phyloP scores from a whole-genome alignment of 2,888 invertebrate genomes.

The Pseudolycoriella hygida region DNA sequence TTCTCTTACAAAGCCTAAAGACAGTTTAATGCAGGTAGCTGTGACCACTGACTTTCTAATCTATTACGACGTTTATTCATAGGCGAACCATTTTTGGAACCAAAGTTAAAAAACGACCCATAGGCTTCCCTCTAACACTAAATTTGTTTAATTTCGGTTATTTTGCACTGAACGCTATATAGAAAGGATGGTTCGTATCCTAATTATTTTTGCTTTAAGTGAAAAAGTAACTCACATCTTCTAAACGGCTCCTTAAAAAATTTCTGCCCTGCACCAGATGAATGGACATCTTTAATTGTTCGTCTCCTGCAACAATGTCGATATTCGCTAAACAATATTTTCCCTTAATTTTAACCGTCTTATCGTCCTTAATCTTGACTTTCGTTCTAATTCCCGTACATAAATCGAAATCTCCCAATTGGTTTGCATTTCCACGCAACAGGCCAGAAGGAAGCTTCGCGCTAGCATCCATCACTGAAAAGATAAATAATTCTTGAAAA shows the following conservation, averaged over 20 bases:
- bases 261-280: conserved; percentile 45
- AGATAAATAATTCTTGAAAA: too few relatives aligned
- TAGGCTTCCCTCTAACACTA: too few relatives aligned
- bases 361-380: conserved; percentile 33
- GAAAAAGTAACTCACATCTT: neutral
- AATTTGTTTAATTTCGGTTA: too few relatives aligned
- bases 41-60: too few relatives aligned
- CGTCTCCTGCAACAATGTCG: conserved; percentile 34
- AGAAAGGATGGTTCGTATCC: too few relatives aligned
- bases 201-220: neutral
- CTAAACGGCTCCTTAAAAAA: conserved; percentile 26
- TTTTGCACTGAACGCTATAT: too few relatives aligned
- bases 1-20: too few relatives aligned
- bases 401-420: conserved; percentile 33
- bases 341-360: conserved; percentile 22
- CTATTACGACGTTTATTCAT: too few relatives aligned
- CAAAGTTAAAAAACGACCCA: too few relatives aligned
- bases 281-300: conserved; percentile 32
- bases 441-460: conserved; percentile 47
- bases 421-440: conserved; percentile 46
- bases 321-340: conserved; percentile 48
- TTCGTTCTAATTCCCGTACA: conserved; percentile 27
- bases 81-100: too few relatives aligned
- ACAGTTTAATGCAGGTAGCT: too few relatives aligned
- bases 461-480: conserved; percentile 44